Evolutionary conservation across 2,888 invertebrate genomes (phyloP), one percentile per base, ranked within the genome.

Genomic region (Cephalotes varians): DNA sequence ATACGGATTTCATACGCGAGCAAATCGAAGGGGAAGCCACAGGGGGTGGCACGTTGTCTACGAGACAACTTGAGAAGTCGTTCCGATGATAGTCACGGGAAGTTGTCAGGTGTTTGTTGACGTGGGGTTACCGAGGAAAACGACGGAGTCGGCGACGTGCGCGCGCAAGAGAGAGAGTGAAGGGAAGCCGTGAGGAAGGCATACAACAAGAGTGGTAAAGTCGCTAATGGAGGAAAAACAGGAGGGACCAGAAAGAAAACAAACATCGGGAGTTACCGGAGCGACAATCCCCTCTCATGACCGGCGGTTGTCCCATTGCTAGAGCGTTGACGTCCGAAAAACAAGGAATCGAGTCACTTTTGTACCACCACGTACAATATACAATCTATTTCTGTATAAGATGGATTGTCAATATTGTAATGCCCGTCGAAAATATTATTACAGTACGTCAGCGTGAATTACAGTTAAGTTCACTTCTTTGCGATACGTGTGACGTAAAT

Each of bases 221-320:
- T 88, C 89, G 85, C 91, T 92, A 92, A 92, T 92, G 91, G 92
- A 90, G 90, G 88, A 90, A 91, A 92, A 92, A 91, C 91, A 91
- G 90, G 87, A 89, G 89, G 89, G 89, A 87, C 86, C 82, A 82
- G 86, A 83, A 87, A 89, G 88, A 91, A 91, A 92, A 92, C 89
- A 91, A 89, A 91, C 91, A 83, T 51, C 73, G 84, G 82, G 84
- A 90, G 88, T 86, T 81, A 69, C 54, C 47, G 62, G 51, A 81
- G 72, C 77, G 83, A 85, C 80, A 79, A 76, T 64, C 69, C 62
- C 21, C 60, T 28, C 1, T 37, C n/a, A 40, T 40, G 28, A 28
- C n/a, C 44, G 28, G 15, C 65, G 65, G n/a, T 40, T 40, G 28
- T 76, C 51, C 51, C 10, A 51, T 40, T 60, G 44, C 44, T 49